phyloP scores from a whole-genome alignment of 2,113 vertebrate species.

The Bucco capensis region DNA sequence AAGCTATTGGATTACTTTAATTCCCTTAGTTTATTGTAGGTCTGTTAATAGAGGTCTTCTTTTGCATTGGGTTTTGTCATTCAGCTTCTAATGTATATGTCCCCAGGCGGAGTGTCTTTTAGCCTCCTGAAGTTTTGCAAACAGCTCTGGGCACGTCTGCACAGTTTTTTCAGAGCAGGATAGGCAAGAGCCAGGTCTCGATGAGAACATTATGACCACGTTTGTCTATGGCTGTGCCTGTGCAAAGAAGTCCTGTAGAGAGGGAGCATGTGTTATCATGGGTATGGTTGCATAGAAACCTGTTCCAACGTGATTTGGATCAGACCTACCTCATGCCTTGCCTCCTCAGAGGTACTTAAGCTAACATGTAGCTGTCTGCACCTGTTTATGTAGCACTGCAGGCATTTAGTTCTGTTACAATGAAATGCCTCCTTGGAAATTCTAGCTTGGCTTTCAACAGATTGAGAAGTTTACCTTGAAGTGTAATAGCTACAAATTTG shows the following conservation, averaged over 20 bases:
- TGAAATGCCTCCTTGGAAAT: background rate
- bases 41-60: background rate
- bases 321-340: background rate
- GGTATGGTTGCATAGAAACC: background rate
- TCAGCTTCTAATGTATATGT: background rate
- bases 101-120: background rate
- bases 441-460: background rate
- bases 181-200: background rate
- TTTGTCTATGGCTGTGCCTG: background rate
- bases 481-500: background rate
- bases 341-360: background rate
- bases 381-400: background rate
- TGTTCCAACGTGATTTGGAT: background rate
- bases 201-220: background rate
- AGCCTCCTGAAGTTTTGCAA: background rate
- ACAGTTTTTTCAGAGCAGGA: background rate
- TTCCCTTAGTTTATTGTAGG: background rate
- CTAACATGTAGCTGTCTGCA: conserved; percentile 1
- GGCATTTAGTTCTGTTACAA: background rate
- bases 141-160: background rate
- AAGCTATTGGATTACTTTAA: background rate
- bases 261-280: background rate
- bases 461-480: background rate
- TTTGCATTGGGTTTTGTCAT: background rate
- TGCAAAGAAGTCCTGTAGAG: background rate